These are phyloP conservation scores for Drosophila ambigua DNA, from an alignment of 1,140 invertebrate genomes.

Conservation along the genomic window DNA sequence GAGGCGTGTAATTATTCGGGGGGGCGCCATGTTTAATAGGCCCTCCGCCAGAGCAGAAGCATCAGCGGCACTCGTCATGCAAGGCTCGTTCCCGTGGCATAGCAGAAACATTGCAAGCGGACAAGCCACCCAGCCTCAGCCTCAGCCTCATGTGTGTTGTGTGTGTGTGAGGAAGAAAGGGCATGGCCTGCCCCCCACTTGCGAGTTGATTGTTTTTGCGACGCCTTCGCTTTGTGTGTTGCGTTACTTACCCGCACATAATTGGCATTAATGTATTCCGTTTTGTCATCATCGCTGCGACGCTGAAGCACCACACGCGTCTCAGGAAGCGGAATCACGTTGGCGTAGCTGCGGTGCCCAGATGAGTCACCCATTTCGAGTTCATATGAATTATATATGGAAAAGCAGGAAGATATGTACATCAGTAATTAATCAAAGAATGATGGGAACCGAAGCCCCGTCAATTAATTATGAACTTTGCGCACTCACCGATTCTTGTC, in stretches of 20 bases:
- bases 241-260: slow-evolving; percentile 88
- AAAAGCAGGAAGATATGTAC: slow-evolving; percentile 48
- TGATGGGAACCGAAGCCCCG: slow-evolving; percentile 6
- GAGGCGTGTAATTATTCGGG: slow-evolving; percentile 53
- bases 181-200: neutral
- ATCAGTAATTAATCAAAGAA: slow-evolving; percentile 43
- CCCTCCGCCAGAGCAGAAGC: slow-evolving; percentile 24
- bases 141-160: neutral
- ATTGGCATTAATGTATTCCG: slow-evolving; percentile 97
- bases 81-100: slow-evolving; percentile 25
- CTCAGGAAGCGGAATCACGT: slow-evolving; percentile 95
- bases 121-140: slow-evolving; percentile 9
- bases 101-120: neutral
- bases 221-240: neutral
- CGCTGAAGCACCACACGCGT: slow-evolving; percentile 91
- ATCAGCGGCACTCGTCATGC: slow-evolving; percentile 39
- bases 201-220: slow-evolving; percentile 60
- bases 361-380: slow-evolving; percentile 39
- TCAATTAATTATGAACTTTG: neutral
- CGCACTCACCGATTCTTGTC: slow-evolving; percentile 89
- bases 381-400: slow-evolving; percentile 17
- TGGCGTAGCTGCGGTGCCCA: slow-evolving; percentile 90
- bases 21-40: slow-evolving; percentile 51
- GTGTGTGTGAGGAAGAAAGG: slow-evolving; percentile 13
- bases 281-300: slow-evolving; percentile 89